Conservation (phyloP, 2,797 vertebrate species). For the Gouania willdenowi region DNA sequence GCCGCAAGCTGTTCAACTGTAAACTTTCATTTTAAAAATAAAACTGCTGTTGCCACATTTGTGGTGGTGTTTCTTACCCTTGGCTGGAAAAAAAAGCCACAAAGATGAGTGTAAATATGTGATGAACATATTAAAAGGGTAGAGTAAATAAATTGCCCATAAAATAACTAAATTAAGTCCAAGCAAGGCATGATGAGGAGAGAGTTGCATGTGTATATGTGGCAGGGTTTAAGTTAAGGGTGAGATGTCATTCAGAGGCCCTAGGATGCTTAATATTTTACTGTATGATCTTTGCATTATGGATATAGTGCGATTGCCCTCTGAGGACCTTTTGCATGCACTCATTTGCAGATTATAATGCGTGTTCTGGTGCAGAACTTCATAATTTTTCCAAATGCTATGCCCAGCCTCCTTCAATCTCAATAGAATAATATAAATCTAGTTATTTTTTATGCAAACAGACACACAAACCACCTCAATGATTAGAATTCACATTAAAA, state of each 20-base stretch:
- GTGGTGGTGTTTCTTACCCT: too few species aligned
- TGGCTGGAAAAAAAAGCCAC: too few species aligned
- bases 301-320: constrained; percentile 67
- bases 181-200: constrained; percentile 16
- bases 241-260: constrained; percentile 69
- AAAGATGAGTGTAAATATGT: neutral
- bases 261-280: constrained; percentile 74
- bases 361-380: constrained; percentile 52
- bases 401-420: neutral
- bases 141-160: too few species aligned
- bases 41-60: too few species aligned
- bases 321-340: constrained; percentile 55
- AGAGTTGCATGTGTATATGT: constrained; percentile 44
- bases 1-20: too few species aligned
- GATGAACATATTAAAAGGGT: too few species aligned
- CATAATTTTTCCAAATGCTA: constrained; percentile 24
- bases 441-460: neutral
- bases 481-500: constrained; percentile 9
- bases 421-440: constrained; percentile 1
- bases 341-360: constrained; percentile 22
- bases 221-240: constrained; percentile 59
- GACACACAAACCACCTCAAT: constrained; percentile 1
- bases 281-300: constrained; percentile 66
- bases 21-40: too few species aligned
- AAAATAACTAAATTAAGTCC: constrained; percentile 23